Conservation (phyloP, 2,113 vertebrate species). For the Neodon shergylaensis region DNA sequence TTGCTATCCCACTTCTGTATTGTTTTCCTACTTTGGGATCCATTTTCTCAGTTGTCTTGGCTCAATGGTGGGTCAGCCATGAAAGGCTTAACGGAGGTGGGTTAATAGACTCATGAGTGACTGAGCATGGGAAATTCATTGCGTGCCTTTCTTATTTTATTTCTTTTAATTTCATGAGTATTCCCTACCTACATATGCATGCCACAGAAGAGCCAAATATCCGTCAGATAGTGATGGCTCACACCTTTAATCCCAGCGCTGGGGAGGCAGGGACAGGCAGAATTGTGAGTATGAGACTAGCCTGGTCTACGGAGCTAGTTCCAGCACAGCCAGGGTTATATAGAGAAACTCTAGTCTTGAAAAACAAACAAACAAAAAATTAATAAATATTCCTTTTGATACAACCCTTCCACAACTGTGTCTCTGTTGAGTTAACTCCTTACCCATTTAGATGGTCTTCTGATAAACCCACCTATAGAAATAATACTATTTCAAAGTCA, state of each 20-base stretch:
- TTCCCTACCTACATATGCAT: not conserved
- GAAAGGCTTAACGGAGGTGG: conserved; percentile 39
- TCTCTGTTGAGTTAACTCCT: not conserved
- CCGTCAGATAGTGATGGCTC: not conserved
- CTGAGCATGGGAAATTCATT: not conserved
- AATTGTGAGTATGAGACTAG: not conserved
- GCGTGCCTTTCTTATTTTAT: not conserved
- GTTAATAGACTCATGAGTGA: not conserved
- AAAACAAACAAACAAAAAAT: not conserved
- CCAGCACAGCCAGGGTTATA: not conserved
- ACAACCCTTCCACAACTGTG: not conserved
- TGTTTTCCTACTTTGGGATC: not conserved
- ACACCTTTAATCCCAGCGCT: not conserved
- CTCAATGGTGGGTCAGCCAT: not conserved
- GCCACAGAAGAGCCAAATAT: not conserved
- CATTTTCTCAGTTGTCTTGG: not conserved
- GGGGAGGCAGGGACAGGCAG: not conserved
- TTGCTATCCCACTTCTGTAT: not conserved
- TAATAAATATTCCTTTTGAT: not conserved
- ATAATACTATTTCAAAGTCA: not conserved
- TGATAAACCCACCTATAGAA: not conserved
- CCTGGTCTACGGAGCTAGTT: not conserved
- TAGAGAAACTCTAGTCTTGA: not conserved
- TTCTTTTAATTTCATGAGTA: not conserved
- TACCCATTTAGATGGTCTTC: not conserved